Evolutionary conservation across 2,888 invertebrate genomes (phyloP).

Genomic region (Spodoptera picta): DNA sequence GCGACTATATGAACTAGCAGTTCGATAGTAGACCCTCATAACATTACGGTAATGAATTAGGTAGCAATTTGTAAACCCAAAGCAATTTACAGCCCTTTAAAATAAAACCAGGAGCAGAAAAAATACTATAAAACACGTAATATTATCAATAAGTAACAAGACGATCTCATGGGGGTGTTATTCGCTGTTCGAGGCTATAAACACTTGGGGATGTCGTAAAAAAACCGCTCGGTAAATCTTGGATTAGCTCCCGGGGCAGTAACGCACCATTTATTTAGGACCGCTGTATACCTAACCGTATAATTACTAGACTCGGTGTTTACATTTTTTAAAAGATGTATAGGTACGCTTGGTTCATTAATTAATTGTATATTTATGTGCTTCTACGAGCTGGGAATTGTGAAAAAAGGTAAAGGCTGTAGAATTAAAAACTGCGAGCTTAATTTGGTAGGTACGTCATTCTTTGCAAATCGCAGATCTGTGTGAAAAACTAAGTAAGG

Average conservation of each 20-base stretch:
- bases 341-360: not conserved
- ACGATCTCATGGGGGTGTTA: constrained; percentile 39
- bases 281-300: constrained; percentile 5
- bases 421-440: no score
- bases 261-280: constrained; percentile 45
- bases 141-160: constrained; percentile 48
- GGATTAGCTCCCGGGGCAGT: constrained; percentile 39
- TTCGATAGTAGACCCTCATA: no score
- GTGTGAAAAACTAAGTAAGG: no score
- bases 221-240: constrained; percentile 50
- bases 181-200: constrained; percentile 32
- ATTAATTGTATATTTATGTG: constrained; percentile 2
- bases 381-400: no score
- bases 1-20: no score
- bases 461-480: no score
- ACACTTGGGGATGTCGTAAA: constrained; percentile 49
- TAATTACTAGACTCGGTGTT: constrained; percentile 16
- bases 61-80: no score
- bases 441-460: no score
- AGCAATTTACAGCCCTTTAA: no score
- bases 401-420: no score
- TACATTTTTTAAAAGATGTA: constrained; percentile 15
- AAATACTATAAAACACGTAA: constrained; percentile 25
- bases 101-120: constrained; percentile 1
- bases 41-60: no score